A percentile compares a stretch with the other conserved stretches of the same genome.
Conservation (phyloP, 2,113 vertebrate genomes). For the Diadophis punctatus region DNA sequence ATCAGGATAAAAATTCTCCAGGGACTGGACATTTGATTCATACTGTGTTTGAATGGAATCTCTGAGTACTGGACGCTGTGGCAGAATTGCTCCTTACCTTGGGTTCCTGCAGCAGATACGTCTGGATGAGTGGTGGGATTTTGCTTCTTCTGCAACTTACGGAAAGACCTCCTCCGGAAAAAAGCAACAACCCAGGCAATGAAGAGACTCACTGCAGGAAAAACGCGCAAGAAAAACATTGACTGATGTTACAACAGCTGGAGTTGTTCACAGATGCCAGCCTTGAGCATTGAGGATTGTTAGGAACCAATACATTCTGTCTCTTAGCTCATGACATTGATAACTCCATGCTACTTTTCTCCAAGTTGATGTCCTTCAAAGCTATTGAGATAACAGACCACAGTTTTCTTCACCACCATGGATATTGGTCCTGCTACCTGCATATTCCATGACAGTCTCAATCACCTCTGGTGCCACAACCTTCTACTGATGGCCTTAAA, state of each 20-base stretch:
- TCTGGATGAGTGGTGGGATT: conserved; percentile 53
- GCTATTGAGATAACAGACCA: background rate
- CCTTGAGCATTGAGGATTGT: background rate
- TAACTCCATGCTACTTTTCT: background rate
- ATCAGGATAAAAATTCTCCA: background rate
- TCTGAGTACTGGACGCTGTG: background rate
- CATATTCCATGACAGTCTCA: background rate
- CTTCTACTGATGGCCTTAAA: background rate
- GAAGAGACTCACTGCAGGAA: conserved; percentile 77
- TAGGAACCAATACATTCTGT: background rate
- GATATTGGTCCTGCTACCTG: background rate
- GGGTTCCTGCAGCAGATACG: conserved; percentile 55
- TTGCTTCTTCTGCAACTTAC: conserved; percentile 75
- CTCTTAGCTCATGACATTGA: background rate
- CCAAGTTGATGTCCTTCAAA: background rate
- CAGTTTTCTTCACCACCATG: background rate
- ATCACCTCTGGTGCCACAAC: background rate
- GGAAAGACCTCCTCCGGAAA: conserved; percentile 75
- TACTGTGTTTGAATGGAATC: background rate
- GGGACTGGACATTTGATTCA: background rate
- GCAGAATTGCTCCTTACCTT: conserved; percentile 68
- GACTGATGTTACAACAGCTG: background rate
- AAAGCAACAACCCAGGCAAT: conserved; percentile 79
- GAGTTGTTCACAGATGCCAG: no score
- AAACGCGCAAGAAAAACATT: background rate